phyloP scores from a whole-genome alignment of 2,797 vertebrate species.

The Aplochiton taeniatus region DNA sequence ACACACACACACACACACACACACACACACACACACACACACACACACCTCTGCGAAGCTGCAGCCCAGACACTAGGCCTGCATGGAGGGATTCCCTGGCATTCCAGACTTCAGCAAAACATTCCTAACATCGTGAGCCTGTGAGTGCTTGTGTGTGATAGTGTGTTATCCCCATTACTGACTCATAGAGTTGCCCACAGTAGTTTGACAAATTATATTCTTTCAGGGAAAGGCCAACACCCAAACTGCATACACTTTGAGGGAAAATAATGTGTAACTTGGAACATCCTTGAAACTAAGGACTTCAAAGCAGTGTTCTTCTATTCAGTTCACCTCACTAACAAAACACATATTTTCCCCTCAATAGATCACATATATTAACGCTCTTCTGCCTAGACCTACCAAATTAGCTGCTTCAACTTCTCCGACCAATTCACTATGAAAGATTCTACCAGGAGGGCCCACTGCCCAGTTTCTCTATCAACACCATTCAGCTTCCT shows the following conservation, averaged over 20 bases:
- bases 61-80: conserved; percentile 56
- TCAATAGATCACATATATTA: conserved; percentile 28
- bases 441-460: too few relatives aligned
- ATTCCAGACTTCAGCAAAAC: conserved; percentile 62
- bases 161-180: conserved; percentile 12
- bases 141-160: conserved; percentile 50
- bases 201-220: conserved; percentile 36
- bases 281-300: conserved; percentile 24
- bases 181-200: neutral
- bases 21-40: conserved; percentile 45
- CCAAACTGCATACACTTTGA: conserved; percentile 32
- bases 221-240: conserved; percentile 20
- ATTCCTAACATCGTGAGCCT: conserved; percentile 44
- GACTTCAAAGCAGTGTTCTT: conserved; percentile 51
- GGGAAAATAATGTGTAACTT: conserved; percentile 19
- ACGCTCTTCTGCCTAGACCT: conserved; percentile 13
- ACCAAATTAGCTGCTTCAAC: too few relatives aligned
- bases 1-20: neutral
- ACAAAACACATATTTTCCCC: conserved; percentile 26
- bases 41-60: conserved; percentile 40
- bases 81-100: conserved; percentile 68
- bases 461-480: too few relatives aligned
- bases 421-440: too few relatives aligned
- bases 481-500: too few relatives aligned
- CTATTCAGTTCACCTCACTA: conserved; percentile 33